Evolutionary conservation across 2,888 invertebrate genomes (phyloP), one percentile per base, ranked within the genome.

Genomic region (Heliconius sara): DNA sequence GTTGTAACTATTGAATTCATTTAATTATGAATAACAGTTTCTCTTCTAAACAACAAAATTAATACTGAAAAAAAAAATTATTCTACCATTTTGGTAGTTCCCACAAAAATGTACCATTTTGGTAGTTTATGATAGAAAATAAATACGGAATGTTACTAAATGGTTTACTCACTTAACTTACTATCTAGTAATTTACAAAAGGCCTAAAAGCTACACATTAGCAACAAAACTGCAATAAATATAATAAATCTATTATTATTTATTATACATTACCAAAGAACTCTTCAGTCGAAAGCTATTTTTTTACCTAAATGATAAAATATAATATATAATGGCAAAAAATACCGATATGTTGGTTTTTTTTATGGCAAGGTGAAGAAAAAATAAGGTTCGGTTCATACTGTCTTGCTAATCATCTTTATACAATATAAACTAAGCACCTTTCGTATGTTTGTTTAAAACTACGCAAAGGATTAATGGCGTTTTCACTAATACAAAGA

Each of bases 161-260:
- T 25, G 65, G 63, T 68, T 43, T 13, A n/a, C n/a, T n/a, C 30
- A 73, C 72, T 73, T 84, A 85, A 82, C 83, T 84, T 81, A 79
- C 85, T 86, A 86, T 25, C 86, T 87, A 87, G 81, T 80, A 87
- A 89, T 90, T 86, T 90, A 89, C 90, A 90, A 83, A 85, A 88
- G 84, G 85, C 84, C 83, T 85, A 84, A 74, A 80, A 84, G 86
- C 85, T 84, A 81, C 77, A 81, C 80, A 81, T 83, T 85, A 88
- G 88, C 88, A 89, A 88, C 88, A 83, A 85, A 88, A 86, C 84
- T 85, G 86, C 86, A 87, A 88, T 88, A 88, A 88, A 88, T 87
- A 88, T 84, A 84, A 84, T 82, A 83, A 39, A 83, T 81, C 81
- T 82, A 80, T 72, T 72, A 72, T 72, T 82, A 77, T 80, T 68